Evolutionary conservation across 2,888 invertebrate species (phyloP), one percentile per base, ranked within the genome.

Genomic region (Cheilosia pagana): DNA sequence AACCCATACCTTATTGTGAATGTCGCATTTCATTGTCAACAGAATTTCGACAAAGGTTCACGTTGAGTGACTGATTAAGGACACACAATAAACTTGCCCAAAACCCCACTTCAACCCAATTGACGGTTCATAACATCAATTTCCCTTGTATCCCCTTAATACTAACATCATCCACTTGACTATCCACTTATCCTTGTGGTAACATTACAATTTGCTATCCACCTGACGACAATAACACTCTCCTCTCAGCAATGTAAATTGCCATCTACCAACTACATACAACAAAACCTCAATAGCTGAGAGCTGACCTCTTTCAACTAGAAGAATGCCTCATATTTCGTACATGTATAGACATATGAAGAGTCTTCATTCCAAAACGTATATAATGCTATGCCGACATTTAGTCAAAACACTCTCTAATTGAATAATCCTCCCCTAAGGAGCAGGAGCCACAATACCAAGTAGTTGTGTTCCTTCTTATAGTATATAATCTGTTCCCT

Each of bases 251-350:
- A 45, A 57, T 70, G 72, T 62, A 72, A 72, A 72, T 53, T 62
- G 43, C 8, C 53, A 35, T 45, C 55, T 16, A 53, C 53, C 53
- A 55, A 45, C 45, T 19, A n/a, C 1, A 31, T 53, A 59, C 57
- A 81, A 81, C 70, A 71, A 60, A 71, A 41, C 70, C 71, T 76
- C 63, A 76, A 70, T 59, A 65, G 52, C 77, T 76, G 81, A 70
- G 53, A 65, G 52, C 77, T 76, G 81, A 81, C 81, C 81, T 65
- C 81, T 16, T 81, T 81, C 71, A 76, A 76, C 50, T 70, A 50
- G 50, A 70, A 25, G 25, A 81, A 81, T 81, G 62, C 39, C 76
- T 81, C 53, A 62, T 52, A 62, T 57, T 65, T 50, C 35, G 63
- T 45, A 39, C 28, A 70, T 48, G n/a, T 52, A 14, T 43, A n/a